Evolutionary conservation across 2,797 vertebrate genomes (phyloP), one percentile per base, ranked within the genome.

Genomic region (Premnoplex brunnescens): DNA sequence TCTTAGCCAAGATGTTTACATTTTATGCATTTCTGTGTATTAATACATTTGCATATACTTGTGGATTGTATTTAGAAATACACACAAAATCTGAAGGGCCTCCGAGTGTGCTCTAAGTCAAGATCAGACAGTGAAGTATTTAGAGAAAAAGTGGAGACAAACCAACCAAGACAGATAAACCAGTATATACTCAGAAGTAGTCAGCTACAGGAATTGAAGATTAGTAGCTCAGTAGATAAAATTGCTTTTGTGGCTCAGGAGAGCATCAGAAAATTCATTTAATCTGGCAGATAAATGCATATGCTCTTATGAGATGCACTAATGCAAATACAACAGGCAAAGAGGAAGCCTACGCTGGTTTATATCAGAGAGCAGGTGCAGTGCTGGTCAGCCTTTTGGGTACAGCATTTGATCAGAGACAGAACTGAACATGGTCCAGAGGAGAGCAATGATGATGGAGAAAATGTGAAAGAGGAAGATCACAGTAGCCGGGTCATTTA

Each of bases 81-180:
- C 15, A 43, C 18, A 39, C 22, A 44, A 27, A 64, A 68, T 36
- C 20, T 2, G 0, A 49, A 88, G 32, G 26, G 30, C 9, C 32
- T 93, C 48, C 0, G 0, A 32, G 44, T 30, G 20, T 80, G 32
- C 39, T 56, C 0, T 28, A 49, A 60, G 71, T 59, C 5, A 9
- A 55, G 32, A 49, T 58, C 46, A 75, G 49, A 43, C 68, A 55
- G 17, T n/a, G 12, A 80, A 89, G 11, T 22, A 14, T 68, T 62
- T 68, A 41, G 7, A 88, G 44, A 55, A 77, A 63, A 91, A 82
- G 30, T 4, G 6, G 49, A 80, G 36, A 77, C 39, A 79, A 88
- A 67, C 24, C 39, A 21, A 3, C 69, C 27, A 34, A 80, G 75
- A 44, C 18, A 56, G 43, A 66, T 24, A 67, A 2, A 18, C 12